Conservation (phyloP, 2,113 vertebrate species). For the Oxyruncus cristatus region DNA sequence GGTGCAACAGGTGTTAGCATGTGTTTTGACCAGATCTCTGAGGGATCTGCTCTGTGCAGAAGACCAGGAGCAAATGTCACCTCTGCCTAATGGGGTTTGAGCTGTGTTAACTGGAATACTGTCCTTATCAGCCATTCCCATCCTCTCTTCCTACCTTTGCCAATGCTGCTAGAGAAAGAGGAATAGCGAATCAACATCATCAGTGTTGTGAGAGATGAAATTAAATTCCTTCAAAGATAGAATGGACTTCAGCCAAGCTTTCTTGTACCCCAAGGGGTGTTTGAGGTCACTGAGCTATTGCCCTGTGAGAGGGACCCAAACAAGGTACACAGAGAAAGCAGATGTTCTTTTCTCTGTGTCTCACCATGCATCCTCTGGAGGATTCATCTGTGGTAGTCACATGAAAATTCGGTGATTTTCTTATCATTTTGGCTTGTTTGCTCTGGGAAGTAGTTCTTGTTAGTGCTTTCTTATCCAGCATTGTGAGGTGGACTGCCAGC, state of each 20-base stretch:
- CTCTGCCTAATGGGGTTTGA: background rate
- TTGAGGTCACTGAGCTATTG: background rate
- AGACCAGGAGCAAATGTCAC: background rate
- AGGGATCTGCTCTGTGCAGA: background rate
- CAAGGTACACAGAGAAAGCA: background rate
- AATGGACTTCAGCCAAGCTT: background rate
- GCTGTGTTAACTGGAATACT: background rate
- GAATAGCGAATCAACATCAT: rapidly evolving
- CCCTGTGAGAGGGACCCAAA: background rate
- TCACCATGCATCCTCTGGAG: background rate
- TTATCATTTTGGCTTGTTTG: background rate
- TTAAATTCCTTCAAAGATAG: background rate
- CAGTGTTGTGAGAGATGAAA: background rate
- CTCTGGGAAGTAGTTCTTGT: background rate
- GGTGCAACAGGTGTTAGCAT: too few species aligned
- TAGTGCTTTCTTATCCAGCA: background rate
- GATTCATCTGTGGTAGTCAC: background rate
- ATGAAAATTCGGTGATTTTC: background rate
- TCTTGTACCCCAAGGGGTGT: background rate
- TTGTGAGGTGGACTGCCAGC: background rate
- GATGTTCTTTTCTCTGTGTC: background rate
- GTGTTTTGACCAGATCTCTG: background rate
- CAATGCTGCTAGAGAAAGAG: background rate
- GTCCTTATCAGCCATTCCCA: background rate
- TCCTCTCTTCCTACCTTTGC: background rate